A percentile compares a stretch with the other conserved stretches of the same genome.
phyloP scores from a whole-genome alignment of 2,797 vertebrate genomes.

The Miichthys miiuy region DNA sequence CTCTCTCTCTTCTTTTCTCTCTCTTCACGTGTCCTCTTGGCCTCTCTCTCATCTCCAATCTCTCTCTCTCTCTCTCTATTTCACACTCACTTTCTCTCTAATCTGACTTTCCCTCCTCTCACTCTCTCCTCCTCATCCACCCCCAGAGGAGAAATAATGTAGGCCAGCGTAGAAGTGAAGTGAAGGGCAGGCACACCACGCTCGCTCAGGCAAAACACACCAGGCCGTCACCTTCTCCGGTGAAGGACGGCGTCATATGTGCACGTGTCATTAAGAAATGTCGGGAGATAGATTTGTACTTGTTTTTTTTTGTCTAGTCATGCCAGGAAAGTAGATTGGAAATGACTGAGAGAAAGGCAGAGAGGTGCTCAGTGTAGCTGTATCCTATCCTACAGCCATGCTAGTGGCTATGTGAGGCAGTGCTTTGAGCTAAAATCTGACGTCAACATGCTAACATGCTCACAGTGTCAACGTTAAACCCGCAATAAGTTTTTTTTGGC shows the following conservation, averaged over 20 bases:
- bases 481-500: too few relatives aligned
- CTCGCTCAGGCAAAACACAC: slow-evolving; percentile 14
- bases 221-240: slow-evolving; percentile 37
- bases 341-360: not conserved
- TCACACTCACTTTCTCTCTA: slow-evolving; percentile 40
- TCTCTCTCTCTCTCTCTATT: not conserved
- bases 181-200: slow-evolving; percentile 48
- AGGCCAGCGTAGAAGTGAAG: slow-evolving; percentile 61
- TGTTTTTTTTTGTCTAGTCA: slow-evolving; percentile 24
- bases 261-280: not conserved
- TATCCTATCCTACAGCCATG: too few relatives aligned
- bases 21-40: slow-evolving; percentile 21
- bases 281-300: not conserved
- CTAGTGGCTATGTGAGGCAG: too few relatives aligned
- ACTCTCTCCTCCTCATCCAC: slow-evolving; percentile 42
- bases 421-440: too few relatives aligned
- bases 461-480: too few relatives aligned
- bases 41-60: slow-evolving; percentile 4
- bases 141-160: slow-evolving; percentile 58
- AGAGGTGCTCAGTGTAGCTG: slow-evolving; percentile 6
- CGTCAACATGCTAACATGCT: too few relatives aligned
- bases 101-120: slow-evolving; percentile 43
- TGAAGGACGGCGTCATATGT: slow-evolving; percentile 20
- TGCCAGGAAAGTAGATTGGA: slow-evolving; percentile 19
- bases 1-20: slow-evolving; percentile 19